Evolutionary conservation across 1,140 invertebrate genomes (phyloP).

Genomic region (Diorhabda sublineata): DNA sequence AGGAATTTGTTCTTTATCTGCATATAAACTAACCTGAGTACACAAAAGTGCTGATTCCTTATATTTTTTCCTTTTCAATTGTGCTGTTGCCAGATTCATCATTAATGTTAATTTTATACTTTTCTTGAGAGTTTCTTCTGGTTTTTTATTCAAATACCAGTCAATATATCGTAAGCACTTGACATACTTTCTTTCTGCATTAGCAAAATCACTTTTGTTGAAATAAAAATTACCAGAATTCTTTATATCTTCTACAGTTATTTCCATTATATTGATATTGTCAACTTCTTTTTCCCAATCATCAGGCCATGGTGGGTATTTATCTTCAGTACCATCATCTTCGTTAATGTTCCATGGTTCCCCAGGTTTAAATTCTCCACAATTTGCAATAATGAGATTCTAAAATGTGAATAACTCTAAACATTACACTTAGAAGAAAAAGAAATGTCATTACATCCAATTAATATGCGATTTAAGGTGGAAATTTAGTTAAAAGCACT

Average conservation of each 20-base stretch:
- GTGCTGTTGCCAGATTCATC: conserved; percentile 67
- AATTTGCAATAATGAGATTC: conserved; percentile 63
- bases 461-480: no score
- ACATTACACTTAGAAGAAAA: no score
- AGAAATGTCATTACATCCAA: no score
- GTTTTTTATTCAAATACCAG: conserved; percentile 49
- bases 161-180: conserved; percentile 68
- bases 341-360: conserved; percentile 64
- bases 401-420: conserved; percentile 39
- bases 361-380: conserved; percentile 63
- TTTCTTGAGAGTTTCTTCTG: conserved; percentile 30
- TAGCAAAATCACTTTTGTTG: conserved; percentile 54
- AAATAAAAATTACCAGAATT: conserved; percentile 68
- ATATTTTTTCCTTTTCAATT: conserved; percentile 60
- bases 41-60: conserved; percentile 58
- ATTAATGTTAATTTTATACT: conserved; percentile 50
- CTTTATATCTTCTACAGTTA: conserved; percentile 59
- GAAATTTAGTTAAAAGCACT: no score
- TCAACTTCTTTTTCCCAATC: conserved; percentile 57
- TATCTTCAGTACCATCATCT: conserved; percentile 65
- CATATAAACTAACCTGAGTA: conserved; percentile 53
- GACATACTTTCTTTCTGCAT: conserved; percentile 66
- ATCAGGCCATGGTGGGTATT: conserved; percentile 68
- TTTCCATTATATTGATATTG: conserved; percentile 22
- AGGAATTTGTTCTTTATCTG: no score